Conservation (phyloP, 2,113 vertebrate genomes). For the Chlamydotis undulata region DNA sequence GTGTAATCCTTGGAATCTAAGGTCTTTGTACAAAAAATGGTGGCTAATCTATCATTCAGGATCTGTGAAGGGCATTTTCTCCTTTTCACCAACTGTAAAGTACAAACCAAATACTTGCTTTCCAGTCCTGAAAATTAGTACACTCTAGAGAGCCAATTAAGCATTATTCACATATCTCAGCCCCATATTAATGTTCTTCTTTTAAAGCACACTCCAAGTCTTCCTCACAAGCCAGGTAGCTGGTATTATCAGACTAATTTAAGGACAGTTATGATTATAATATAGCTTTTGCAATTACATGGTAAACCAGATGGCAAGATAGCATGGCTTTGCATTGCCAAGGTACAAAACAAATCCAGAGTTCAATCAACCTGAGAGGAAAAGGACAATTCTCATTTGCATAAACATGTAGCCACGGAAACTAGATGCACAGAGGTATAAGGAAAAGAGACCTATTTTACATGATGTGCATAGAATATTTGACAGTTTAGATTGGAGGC, state of each 20-base stretch:
- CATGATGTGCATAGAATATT: slow-evolving; percentile 89
- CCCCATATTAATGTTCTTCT: slow-evolving; percentile 53
- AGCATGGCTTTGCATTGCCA: slow-evolving; percentile 70
- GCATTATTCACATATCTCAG: slow-evolving; percentile 51
- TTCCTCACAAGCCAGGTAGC: slow-evolving; percentile 40
- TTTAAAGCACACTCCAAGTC: slow-evolving; percentile 47
- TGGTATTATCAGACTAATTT: slow-evolving; percentile 72
- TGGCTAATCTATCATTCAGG: slow-evolving; percentile 58
- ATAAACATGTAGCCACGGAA: slow-evolving; percentile 84
- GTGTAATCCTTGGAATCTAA: slow-evolving; percentile 22
- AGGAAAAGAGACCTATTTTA: slow-evolving; percentile 91
- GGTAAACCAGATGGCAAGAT: slow-evolving; percentile 63
- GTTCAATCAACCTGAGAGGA: slow-evolving; percentile 77
- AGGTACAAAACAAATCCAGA: slow-evolving; percentile 77
- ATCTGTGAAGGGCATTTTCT: slow-evolving; percentile 60
- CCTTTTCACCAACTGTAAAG: slow-evolving; percentile 49
- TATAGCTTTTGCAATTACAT: slow-evolving; percentile 73
- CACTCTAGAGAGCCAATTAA: slow-evolving; percentile 73
- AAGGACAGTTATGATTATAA: slow-evolving; percentile 65
- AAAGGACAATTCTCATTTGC: slow-evolving; percentile 86
- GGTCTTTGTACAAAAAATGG: slow-evolving; percentile 32
- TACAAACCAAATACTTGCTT: slow-evolving; percentile 69
- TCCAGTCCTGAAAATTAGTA: slow-evolving; percentile 68
- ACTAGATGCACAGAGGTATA: slow-evolving; percentile 87
- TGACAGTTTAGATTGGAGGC: slow-evolving; percentile 79